Percentiles rank a stretch among this genome's conserved stretches.
Evolutionary conservation across 30 jellyfish, hydroid and myxozoan species (phyloP).

Genomic region (Turritopsis dohrnii): DNA sequence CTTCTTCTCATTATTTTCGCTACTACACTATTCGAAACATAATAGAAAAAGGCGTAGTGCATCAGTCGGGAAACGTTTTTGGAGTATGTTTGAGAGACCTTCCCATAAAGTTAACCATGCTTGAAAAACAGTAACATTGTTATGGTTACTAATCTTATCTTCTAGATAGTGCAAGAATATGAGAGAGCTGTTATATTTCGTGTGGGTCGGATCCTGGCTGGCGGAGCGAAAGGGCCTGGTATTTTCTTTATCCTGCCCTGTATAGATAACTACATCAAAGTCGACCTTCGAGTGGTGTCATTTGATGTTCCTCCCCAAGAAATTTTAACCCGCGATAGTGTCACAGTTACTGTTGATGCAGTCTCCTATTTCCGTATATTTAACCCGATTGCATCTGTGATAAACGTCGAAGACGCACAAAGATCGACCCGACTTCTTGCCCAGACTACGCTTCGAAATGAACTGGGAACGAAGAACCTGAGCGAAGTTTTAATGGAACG

Average conservation of each 20-base stretch:
- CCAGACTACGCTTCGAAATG: conserved; percentile 88
- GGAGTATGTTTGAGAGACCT: too few relatives aligned
- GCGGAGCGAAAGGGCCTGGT: conserved; percentile 97
- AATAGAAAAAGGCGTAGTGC: too few relatives aligned
- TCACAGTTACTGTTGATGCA: conserved; percentile 95
- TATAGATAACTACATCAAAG: conserved; percentile 81
- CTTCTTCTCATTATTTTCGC: neutral
- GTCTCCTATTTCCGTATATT: conserved; percentile 86
- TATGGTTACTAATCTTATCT: too few relatives aligned
- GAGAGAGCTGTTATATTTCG: conserved; percentile 95
- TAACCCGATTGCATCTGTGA: conserved; percentile 83
- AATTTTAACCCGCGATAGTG: conserved; percentile 90
- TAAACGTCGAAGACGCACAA: conserved; percentile 87
- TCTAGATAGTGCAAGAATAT: conserved; percentile 90
- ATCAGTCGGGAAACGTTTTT: too few relatives aligned
- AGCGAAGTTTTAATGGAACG: conserved; percentile 79
- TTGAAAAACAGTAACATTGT: neutral
- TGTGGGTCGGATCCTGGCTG: conserved; percentile 78
- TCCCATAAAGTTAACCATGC: neutral
- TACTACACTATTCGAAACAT: neutral
- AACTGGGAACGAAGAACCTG: conserved; percentile 85
- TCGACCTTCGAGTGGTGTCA: conserved; percentile 81
- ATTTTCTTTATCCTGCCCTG: conserved; percentile 90
- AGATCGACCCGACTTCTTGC: conserved; percentile 93
- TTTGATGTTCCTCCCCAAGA: conserved; percentile 98